Conservation (phyloP, 2,113 vertebrate genomes). For the Malurus alboscapulatus region DNA sequence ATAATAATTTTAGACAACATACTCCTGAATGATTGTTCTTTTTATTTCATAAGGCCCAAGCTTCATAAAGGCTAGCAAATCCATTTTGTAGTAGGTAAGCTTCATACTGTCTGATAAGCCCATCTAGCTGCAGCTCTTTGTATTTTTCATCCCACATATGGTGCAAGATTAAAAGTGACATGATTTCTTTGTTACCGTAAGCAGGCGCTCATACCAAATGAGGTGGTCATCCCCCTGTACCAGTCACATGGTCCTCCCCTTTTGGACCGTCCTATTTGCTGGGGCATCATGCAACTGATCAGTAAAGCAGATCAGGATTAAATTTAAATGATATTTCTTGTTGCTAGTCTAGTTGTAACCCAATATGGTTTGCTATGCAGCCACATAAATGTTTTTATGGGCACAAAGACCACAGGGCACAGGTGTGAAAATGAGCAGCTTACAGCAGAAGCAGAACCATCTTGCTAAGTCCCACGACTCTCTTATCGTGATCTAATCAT, state of each 20-base stretch:
- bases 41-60: neutral
- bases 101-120: neutral
- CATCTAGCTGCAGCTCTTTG: neutral
- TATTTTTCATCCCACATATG: neutral
- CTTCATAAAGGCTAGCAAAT: neutral
- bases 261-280: neutral
- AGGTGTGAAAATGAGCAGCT: neutral
- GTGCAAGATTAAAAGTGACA: neutral
- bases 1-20: neutral
- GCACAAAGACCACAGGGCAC: neutral
- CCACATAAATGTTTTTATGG: neutral
- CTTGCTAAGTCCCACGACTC: neutral
- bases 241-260: neutral
- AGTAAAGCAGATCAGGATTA: neutral
- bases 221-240: neutral
- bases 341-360: neutral
- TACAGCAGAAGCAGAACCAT: neutral
- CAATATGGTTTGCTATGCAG: neutral
- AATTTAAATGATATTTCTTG: neutral
- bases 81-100: neutral
- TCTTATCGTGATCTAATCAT: neutral
- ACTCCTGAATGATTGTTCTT: neutral
- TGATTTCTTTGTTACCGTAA: neutral
- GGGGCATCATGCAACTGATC: neutral
- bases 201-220: neutral